phyloP scores from a whole-genome alignment of 2,797 vertebrate genomes.

The Synanceia verrucosa region DNA sequence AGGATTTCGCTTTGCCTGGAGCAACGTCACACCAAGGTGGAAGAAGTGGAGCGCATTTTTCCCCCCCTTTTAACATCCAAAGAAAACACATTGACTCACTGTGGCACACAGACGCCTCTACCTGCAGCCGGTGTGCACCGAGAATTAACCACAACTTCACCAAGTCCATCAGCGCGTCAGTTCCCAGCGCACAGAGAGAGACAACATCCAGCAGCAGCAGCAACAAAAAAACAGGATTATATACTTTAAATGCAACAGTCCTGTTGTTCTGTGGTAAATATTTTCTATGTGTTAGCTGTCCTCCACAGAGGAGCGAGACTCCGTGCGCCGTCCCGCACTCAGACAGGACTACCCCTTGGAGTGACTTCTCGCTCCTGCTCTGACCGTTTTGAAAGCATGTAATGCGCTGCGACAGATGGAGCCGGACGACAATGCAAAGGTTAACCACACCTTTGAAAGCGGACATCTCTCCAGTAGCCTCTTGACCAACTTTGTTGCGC shows the following conservation, averaged over 20 bases:
- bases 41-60: constrained; percentile 73
- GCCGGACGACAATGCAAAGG: constrained; percentile 70
- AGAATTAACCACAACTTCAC: neutral
- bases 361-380: neutral
- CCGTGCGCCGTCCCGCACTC: constrained; percentile 41
- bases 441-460: constrained; percentile 71
- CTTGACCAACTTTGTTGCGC: constrained; percentile 67
- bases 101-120: constrained; percentile 64
- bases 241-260: neutral
- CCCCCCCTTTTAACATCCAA: constrained; percentile 64
- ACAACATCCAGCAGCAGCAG: constrained; percentile 3
- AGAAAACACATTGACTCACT: constrained; percentile 62
- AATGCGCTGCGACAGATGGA: constrained; percentile 33
- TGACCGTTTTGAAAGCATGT: constrained; percentile 22
- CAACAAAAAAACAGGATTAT: neutral
- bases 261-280: neutral
- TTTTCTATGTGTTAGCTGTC: constrained; percentile 7
- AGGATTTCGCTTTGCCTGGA: constrained; percentile 77
- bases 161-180: constrained; percentile 43
- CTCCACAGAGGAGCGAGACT: constrained; percentile 30
- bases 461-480: constrained; percentile 65
- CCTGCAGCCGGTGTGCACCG: constrained; percentile 72
- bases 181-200: constrained; percentile 23
- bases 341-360: constrained; percentile 9
- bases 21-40: constrained; percentile 82